Evolutionary conservation across 2,113 vertebrate genomes (phyloP).

Genomic region (Todiramphus chloris): DNA sequence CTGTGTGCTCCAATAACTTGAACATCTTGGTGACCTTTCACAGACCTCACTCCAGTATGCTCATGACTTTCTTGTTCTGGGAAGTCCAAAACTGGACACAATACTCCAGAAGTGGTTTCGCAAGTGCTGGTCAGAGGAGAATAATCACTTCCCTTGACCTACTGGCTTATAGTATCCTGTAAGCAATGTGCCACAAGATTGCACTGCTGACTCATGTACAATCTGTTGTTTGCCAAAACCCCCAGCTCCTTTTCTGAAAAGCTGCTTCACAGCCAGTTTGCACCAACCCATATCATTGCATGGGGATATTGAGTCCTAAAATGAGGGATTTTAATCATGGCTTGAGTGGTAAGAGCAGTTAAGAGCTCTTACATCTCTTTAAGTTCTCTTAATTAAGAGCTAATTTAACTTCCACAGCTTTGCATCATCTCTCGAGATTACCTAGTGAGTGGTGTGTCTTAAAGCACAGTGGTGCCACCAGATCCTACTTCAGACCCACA

Average conservation of each 20-base stretch:
- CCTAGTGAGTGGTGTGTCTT: background rate
- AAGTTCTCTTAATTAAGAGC: conserved; percentile 51
- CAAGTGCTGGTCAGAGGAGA: background rate
- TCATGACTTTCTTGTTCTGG: too few relatives aligned
- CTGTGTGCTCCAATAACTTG: background rate
- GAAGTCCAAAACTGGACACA: background rate
- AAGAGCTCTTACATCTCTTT: conserved; percentile 35
- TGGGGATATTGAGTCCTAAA: background rate
- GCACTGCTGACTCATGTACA: background rate
- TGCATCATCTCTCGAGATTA: background rate
- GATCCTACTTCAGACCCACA: background rate
- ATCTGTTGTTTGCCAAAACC: background rate
- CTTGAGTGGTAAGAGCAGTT: background rate
- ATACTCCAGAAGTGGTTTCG: background rate
- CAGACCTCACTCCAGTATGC: background rate
- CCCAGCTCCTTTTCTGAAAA: background rate
- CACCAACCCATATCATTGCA: background rate
- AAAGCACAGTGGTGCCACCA: background rate
- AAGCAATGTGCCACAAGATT: background rate
- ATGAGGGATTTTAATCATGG: background rate
- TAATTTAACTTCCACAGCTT: conserved; percentile 12
- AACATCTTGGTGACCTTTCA: background rate
- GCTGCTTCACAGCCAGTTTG: background rate
- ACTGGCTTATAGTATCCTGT: background rate
- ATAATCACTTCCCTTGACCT: background rate